Conservation (phyloP, 2,888 invertebrate genomes). For the Chesias legatella region DNA sequence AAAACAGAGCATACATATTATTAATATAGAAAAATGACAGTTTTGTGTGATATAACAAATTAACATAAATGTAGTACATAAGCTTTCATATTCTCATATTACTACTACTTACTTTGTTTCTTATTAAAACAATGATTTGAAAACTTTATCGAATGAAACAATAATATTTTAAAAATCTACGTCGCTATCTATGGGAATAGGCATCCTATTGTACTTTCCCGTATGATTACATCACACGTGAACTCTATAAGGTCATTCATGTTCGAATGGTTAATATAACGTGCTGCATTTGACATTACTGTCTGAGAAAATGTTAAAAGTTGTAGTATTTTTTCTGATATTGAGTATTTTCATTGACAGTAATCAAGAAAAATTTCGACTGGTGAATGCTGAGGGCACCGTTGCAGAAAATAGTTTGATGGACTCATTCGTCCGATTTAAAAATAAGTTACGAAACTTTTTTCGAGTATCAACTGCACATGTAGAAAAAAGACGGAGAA, state of each 20-base stretch:
- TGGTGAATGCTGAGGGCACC: background rate
- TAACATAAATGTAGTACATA: too few relatives aligned
- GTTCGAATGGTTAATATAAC: background rate
- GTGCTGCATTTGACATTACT: background rate
- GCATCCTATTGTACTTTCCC: conserved; percentile 2
- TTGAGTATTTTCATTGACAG: conserved; percentile 1
- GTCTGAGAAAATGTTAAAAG: conserved; percentile 4
- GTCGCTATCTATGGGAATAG: background rate
- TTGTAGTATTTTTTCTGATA: background rate
- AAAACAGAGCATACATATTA: too few relatives aligned
- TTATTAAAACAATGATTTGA: conserved; percentile 7
- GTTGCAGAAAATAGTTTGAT: background rate
- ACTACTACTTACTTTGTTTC: background rate
- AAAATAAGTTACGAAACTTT: conserved; percentile 1
- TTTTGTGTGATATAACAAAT: too few relatives aligned
- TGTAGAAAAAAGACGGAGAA: conserved; percentile 8
- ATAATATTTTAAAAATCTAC: conserved; percentile 8
- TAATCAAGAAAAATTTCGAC: background rate
- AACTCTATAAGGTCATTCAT: conserved; percentile 2
- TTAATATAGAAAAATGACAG: too few relatives aligned
- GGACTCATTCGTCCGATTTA: conserved; percentile 1
- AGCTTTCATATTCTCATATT: too few relatives aligned
- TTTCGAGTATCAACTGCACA: background rate
- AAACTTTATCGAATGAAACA: background rate
- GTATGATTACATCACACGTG: background rate